Percentiles rank a stretch among this genome's conserved stretches.
Conservation (phyloP, 2,113 vertebrate species). For the human region GRCh38 chr21:44351001-44351500, state of each 20-base stretch:
- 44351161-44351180: rapidly evolving
- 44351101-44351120: no score
- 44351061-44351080: neutral
- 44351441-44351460: neutral
- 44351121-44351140: neutral
- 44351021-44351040: rapidly evolving
- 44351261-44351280: neutral
- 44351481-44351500: neutral
- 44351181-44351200: neutral
- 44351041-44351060: neutral
- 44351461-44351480: neutral
- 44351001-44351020: neutral
- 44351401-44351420: neutral
- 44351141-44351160: neutral
- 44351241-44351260: neutral
- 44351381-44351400: neutral
- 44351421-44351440: rapidly evolving
- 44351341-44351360: rapidly evolving
- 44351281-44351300: no score
- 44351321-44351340: rapidly evolving
- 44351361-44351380: no score
- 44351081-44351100: neutral
- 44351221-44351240: no score
- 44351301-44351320: neutral
- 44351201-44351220: neutral